A percentile compares a stretch with the other conserved stretches of the same genome.
phyloP scores from a whole-genome alignment of 2,113 vertebrate genomes.

The Sakesphorus luctuosus region DNA sequence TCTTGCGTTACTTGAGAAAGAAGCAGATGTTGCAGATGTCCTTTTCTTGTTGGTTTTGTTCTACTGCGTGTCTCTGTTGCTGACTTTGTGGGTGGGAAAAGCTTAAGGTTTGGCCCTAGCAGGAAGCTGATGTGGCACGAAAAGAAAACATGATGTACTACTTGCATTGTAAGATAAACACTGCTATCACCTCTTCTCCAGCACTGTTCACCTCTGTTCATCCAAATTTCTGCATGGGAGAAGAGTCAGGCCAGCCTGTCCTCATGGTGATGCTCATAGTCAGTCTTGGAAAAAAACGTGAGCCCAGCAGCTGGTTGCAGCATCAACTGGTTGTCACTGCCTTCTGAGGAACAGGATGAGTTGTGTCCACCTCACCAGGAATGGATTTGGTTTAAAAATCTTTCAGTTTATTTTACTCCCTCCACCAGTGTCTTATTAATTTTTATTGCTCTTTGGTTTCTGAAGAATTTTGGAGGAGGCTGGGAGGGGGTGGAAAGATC shows the following conservation, averaged over 20 bases:
- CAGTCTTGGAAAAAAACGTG: not conserved
- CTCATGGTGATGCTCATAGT: accelerated
- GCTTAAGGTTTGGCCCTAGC: not conserved
- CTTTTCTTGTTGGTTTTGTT: not conserved
- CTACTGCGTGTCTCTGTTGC: not conserved
- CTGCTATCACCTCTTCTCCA: not conserved
- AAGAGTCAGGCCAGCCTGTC: not conserved
- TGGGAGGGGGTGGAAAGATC: not conserved
- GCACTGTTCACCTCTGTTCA: not conserved
- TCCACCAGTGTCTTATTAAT: not conserved
- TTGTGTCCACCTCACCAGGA: not conserved
- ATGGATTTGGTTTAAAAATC: not conserved
- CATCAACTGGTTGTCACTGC: accelerated
- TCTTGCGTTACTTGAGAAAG: not conserved
- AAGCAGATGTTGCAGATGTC: not conserved
- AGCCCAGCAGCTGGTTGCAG: not conserved
- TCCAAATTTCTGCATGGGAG: not conserved
- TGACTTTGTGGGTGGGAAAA: not conserved
- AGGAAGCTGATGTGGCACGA: not conserved
- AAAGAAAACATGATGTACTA: not conserved
- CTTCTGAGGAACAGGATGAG: not conserved
- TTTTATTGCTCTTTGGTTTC: not conserved
- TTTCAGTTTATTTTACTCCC: not conserved
- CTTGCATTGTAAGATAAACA: not conserved
- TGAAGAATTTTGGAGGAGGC: not conserved